These are phyloP conservation scores for Formica exsecta DNA, from an alignment of 1,140 invertebrate genomes.

Conservation along the genomic window DNA sequence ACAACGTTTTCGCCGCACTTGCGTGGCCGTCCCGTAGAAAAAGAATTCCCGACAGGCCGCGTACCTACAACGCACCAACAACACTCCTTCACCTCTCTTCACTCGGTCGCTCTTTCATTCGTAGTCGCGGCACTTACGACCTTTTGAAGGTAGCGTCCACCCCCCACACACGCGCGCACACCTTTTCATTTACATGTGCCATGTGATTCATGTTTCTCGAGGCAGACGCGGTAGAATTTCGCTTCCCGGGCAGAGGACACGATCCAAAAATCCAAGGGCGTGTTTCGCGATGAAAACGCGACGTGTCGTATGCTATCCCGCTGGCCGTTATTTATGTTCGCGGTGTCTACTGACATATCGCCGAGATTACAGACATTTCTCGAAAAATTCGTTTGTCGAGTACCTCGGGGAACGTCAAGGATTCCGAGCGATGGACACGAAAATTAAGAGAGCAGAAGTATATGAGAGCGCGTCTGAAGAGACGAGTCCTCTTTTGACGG, in stretches of 20 bases:
- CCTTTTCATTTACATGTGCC: conserved; percentile 73
- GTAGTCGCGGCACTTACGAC: conserved; percentile 61
- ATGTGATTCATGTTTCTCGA: conserved; percentile 71
- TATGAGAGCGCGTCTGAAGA: conserved; percentile 31
- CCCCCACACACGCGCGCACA: conserved; percentile 56
- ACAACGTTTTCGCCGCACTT: conserved; percentile 69
- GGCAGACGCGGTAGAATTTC: conserved; percentile 53
- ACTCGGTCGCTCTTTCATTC: not conserved
- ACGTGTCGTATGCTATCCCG: conserved; percentile 65
- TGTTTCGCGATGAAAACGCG: conserved; percentile 71
- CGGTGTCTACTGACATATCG: conserved; percentile 21
- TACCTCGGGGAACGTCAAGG: conserved; percentile 17
- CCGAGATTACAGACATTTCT: conserved; percentile 60
- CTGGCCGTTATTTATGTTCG: conserved; percentile 70
- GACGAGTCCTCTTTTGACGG: not conserved
- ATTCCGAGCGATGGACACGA: conserved; percentile 21
- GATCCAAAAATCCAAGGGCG: conserved; percentile 74
- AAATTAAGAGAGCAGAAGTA: conserved; percentile 43
- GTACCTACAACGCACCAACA: not conserved
- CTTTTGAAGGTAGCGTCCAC: conserved; percentile 72
- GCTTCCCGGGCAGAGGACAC: conserved; percentile 70
- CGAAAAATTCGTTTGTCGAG: conserved; percentile 47
- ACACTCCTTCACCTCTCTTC: conserved; percentile 16
- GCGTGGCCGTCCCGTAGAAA: conserved; percentile 48
- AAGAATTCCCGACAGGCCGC: conserved; percentile 54